A percentile compares a stretch with the other conserved stretches of the same genome.
These are phyloP conservation scores for Dendropsophus ebraccatus DNA, from an alignment of 2,113 vertebrate genomes.

Conservation along the genomic window DNA sequence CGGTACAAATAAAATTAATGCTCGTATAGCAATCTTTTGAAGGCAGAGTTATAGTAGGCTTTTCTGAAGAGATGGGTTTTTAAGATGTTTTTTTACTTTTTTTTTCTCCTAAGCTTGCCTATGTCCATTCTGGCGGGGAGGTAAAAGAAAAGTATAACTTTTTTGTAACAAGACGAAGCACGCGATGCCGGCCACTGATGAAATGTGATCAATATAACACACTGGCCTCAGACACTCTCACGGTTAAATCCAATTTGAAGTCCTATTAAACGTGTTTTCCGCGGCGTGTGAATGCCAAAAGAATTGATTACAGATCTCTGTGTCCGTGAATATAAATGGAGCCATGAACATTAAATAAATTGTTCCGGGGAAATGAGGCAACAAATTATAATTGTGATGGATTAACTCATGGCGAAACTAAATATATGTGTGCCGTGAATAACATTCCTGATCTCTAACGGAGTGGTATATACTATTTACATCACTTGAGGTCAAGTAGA, in stretches of 20 bases:
- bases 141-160: too few relatives aligned
- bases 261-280: background rate
- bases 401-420: background rate
- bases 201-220: background rate
- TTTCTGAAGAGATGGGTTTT: too few relatives aligned
- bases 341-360: background rate
- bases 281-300: background rate
- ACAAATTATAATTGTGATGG: constrained; percentile 20
- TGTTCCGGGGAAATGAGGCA: constrained; percentile 14
- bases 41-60: too few relatives aligned
- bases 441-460: background rate
- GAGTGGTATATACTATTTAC: too few relatives aligned
- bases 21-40: too few relatives aligned
- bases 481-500: background rate
- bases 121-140: too few relatives aligned
- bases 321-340: constrained; percentile 38
- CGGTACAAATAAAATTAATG: too few relatives aligned
- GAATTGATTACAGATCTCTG: constrained; percentile 24
- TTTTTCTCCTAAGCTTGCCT: too few relatives aligned
- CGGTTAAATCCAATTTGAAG: constrained; percentile 21
- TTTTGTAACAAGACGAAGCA: background rate
- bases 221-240: background rate
- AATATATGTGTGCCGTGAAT: background rate
- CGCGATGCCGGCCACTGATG: background rate
- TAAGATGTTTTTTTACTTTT: too few relatives aligned